Base-by-base conservation (phyloP, 2,113 vertebrate species). In the Chionomys nivalis region DNA sequence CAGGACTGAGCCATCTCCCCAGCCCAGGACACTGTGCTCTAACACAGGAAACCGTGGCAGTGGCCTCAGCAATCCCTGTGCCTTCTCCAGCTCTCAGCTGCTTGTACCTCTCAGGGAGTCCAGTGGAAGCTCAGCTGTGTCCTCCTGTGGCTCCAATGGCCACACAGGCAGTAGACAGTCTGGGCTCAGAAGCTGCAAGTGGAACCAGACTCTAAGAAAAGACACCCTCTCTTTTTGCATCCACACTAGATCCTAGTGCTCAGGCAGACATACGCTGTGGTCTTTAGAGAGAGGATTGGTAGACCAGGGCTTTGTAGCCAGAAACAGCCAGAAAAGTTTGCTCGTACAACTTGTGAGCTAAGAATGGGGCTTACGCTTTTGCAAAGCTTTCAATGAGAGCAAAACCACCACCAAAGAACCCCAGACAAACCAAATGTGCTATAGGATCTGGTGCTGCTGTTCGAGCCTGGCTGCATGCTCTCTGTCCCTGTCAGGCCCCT, bases 41-140 rank as follows among this genome's bases (percentile, higher is more conserved):
- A 14, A 14, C 0, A 0, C n/a, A 42, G 11, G 24, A 31, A n/a
- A 33, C 31, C 0, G 0, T 47, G 55, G 68, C 21, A 31, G 13
- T 19, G 23, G 79, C n/a, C 7, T 4, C 3, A 7, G 66, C 47
- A 65, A 7, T 85, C 39, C 10, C 83, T 26, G 31, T 0, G 1
- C 19, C 12, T n/a, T 11, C 28, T 44, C 47, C 58, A 19, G 77
- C 36, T 39, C 44, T 33, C 55, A 87, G 87, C 49, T 81, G 13
- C 17, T 52, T 68, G 2, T 33, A 16, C 12, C 24, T 19, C 11
- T 31, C 7, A 66, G 0, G n/a, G 76, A 8, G 3, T 77, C 28
- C 28, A 3, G 63, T 26, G 93, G 47, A 39, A 42, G 13, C 0
- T 55, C 66, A 52, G 7, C 5, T 6, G 65, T 7, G 19, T 66